Percentiles rank a stretch among this genome's conserved stretches.
phyloP scores from a whole-genome alignment of 2,797 vertebrate genomes.

The Decapterus maruadsi region DNA sequence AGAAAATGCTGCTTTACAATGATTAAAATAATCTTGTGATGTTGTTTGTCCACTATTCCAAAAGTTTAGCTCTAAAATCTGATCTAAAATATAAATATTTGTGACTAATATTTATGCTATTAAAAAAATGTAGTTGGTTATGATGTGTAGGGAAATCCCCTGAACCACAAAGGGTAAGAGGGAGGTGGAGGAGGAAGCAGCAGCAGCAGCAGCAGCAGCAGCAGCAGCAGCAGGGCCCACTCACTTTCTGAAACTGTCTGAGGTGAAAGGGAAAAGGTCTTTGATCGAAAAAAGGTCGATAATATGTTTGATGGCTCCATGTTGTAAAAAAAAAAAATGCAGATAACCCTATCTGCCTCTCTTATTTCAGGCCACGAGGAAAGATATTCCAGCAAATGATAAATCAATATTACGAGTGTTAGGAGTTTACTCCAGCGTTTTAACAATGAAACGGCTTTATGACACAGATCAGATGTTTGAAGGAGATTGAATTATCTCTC shows the following conservation, averaged over 20 bases:
- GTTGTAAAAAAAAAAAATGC: neutral
- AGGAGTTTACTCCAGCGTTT: neutral
- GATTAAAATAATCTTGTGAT: too few species aligned
- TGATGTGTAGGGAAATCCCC: slow-evolving; percentile 28
- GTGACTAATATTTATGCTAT: neutral
- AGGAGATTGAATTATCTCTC: neutral
- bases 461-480: neutral
- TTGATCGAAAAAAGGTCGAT: slow-evolving; percentile 11
- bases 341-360: neutral
- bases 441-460: neutral
- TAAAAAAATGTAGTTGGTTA: neutral
- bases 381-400: neutral
- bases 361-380: neutral
- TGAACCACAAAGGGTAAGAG: slow-evolving; percentile 1
- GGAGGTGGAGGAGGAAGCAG: neutral
- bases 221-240: slow-evolving; percentile 10
- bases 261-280: neutral
- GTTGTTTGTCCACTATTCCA: too few species aligned
- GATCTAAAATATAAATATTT: neutral
- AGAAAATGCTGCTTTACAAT: too few species aligned
- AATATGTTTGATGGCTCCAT: neutral
- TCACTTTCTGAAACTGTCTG: slow-evolving; percentile 9
- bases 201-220: neutral
- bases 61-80: neutral
- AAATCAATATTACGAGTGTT: neutral